These are phyloP conservation scores for Gymnothorax javanicus DNA, from an alignment of 2,797 vertebrate genomes.

Conservation along the genomic window DNA sequence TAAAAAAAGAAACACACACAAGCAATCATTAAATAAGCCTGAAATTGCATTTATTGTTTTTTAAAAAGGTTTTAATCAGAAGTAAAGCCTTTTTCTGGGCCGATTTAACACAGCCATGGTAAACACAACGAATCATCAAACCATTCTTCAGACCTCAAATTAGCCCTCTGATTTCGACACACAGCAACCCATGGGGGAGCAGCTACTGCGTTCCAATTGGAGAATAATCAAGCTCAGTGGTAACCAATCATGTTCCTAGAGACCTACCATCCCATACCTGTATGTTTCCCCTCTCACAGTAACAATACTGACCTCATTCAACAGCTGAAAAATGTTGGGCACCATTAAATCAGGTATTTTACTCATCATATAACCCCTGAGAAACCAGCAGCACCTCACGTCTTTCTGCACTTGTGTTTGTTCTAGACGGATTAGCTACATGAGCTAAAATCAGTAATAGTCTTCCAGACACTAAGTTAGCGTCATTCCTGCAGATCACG, in stretches of 20 bases:
- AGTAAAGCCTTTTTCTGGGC: not conserved
- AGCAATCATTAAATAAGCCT: not conserved
- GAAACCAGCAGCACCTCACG: too few species aligned
- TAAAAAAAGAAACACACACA: not conserved
- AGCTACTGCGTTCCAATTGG: not conserved
- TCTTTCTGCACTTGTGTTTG: not conserved
- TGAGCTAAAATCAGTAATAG: not conserved
- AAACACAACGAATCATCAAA: slow-evolving; percentile 49
- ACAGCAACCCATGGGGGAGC: slow-evolving; percentile 46
- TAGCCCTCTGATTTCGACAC: slow-evolving; percentile 46
- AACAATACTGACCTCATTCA: not conserved
- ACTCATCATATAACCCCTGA: too few species aligned
- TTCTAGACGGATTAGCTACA: not conserved
- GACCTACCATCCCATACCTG: too few species aligned
- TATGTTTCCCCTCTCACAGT: too few species aligned
- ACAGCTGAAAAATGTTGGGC: too few species aligned
- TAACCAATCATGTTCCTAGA: too few species aligned
- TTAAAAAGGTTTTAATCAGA: not conserved
- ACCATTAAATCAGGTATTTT: too few species aligned
- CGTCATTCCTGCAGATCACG: too few species aligned
- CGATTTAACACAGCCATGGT: slow-evolving; percentile 49
- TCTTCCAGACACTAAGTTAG: not conserved
- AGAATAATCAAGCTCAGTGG: not conserved
- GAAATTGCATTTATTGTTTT: not conserved
- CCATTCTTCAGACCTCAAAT: slow-evolving; percentile 37